These are phyloP conservation scores for Pseudochirops cupreus DNA, from an alignment of 2,797 vertebrate genomes.

Conservation along the genomic window DNA sequence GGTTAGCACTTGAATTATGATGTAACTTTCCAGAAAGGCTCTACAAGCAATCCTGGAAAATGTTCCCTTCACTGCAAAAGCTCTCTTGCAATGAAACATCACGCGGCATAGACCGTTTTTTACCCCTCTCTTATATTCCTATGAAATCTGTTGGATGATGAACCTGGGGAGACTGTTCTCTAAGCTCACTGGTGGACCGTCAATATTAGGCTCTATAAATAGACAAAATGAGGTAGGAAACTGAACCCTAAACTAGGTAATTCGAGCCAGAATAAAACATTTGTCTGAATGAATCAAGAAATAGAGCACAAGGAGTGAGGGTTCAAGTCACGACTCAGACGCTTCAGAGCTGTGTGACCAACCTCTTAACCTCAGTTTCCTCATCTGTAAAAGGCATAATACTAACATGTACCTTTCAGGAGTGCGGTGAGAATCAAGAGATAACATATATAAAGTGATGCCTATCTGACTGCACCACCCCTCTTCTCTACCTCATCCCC, in stretches of 20 bases:
- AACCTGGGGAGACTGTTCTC: not conserved
- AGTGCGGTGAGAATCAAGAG: not conserved
- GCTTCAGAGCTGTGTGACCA: not conserved
- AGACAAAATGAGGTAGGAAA: not conserved
- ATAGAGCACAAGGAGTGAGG: not conserved
- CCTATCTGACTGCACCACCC: not conserved
- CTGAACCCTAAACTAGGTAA: not conserved
- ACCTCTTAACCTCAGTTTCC: conserved; percentile 14
- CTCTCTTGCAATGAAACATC: not conserved
- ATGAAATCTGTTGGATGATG: not conserved
- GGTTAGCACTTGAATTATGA: not conserved
- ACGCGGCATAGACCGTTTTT: not conserved
- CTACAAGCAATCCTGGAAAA: conserved; percentile 11
- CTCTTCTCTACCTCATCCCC: too few species aligned
- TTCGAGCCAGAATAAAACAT: not conserved
- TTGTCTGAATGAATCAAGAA: not conserved
- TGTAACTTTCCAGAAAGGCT: not conserved
- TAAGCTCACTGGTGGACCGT: not conserved
- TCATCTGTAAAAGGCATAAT: conserved; percentile 4
- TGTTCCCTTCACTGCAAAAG: not conserved
- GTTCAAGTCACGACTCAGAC: not conserved
- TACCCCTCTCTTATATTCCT: not conserved
- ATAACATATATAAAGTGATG: not conserved
- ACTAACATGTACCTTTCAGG: not conserved
- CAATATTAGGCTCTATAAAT: not conserved